Base-by-base conservation (phyloP, 2,113 vertebrate genomes). In the Chaenogobius annularis region DNA sequence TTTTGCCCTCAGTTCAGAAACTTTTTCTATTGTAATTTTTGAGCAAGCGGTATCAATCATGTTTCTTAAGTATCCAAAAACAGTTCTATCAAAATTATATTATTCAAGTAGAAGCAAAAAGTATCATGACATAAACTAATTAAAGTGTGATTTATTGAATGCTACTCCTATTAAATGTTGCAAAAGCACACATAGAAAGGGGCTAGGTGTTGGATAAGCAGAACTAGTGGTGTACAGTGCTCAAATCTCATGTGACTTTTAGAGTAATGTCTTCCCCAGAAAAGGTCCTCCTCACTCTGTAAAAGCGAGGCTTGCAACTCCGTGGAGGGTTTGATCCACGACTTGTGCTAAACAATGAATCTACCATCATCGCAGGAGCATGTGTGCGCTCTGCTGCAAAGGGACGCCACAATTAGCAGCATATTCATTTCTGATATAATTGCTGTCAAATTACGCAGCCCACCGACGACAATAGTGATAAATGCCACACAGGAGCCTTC, bases 361-460 rank as follows among this genome's bases (percentile, higher is more conserved):
- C 66, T 66, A 35, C 59, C 26, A 35, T 23, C 12, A 7, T 66
- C 7, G 61, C 44, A 46, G 44, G 8, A 13, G 68, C 1, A 47
- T 3, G 61, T 1, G 61, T 1, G 10, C 48, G 80, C 58, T 68
- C 35, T 37, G 72, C 19, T 78, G 73, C 47, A 70, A 47, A 59
- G 78, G 84, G 77, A 83, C 72, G 43, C 66, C 0, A 56, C 52
- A 70, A 82, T 87, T 75, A 83, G 52, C 67, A 0, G 44, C 56
- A 77, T 80, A 79, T 75, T 73, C 75, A 82, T 76, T 80, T 61
- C 85, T 69, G 75, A 72, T 75, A 69, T 88, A 81, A 88, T 84
- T 78, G 77, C 77, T 79, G 85, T 83, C 83, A 86, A 86, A 92
- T 90, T 89, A 87, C 73, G 90, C 74, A 90, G 82, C 73, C 74